Conservation (phyloP, 2,113 vertebrate genomes). For the Misgurnus mizolepis region DNA sequence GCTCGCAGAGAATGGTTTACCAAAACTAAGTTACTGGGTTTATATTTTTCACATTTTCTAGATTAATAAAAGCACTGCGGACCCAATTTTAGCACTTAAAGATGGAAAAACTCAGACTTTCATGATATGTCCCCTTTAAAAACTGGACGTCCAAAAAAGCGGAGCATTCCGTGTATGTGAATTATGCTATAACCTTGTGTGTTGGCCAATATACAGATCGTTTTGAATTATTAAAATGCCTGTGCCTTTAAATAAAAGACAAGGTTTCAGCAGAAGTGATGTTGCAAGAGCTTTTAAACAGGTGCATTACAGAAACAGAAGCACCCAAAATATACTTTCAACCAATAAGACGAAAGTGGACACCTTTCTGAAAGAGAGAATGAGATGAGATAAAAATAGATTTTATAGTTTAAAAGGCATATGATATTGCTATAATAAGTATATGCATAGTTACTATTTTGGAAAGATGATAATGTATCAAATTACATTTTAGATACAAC, state of each 20-base stretch:
- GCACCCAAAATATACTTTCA: constrained; percentile 27
- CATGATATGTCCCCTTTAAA: too few relatives aligned
- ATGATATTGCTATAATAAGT: background rate
- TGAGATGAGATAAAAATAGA: background rate
- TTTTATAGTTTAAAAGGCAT: background rate
- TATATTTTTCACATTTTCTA: too few relatives aligned
- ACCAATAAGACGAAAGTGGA: background rate
- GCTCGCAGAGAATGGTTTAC: too few relatives aligned
- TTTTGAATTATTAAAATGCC: constrained; percentile 6
- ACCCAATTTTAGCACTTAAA: too few relatives aligned
- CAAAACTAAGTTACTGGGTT: too few relatives aligned
- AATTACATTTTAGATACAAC: background rate
- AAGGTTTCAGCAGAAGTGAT: constrained; percentile 20
- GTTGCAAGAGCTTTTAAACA: constrained; percentile 36
- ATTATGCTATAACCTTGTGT: background rate
- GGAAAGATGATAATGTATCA: background rate
- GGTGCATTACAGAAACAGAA: constrained; percentile 37
- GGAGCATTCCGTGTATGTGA: background rate
- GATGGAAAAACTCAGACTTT: too few relatives aligned
- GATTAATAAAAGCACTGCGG: too few relatives aligned
- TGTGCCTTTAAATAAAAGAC: constrained; percentile 38
- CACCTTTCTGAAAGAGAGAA: background rate
- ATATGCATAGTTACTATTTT: background rate
- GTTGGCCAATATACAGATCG: constrained; percentile 42
- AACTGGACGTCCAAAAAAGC: too few relatives aligned